These are phyloP conservation scores for Hydrozoanthus gracilis DNA, from an alignment of 92 coral and sea anemone genomes.

Conservation along the genomic window DNA sequence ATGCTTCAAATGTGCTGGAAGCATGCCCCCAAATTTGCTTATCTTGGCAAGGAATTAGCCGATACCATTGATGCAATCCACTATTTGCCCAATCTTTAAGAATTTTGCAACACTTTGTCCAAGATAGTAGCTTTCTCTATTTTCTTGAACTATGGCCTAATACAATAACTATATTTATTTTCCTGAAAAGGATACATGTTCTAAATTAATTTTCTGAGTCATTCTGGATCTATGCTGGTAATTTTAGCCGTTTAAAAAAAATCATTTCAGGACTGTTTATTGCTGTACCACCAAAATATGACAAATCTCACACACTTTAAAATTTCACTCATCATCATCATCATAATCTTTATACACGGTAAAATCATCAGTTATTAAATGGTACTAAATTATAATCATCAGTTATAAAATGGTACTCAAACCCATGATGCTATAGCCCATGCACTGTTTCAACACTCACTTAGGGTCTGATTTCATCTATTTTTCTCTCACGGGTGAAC, in stretches of 20 bases:
- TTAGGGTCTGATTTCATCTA: not conserved
- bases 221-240: constrained; percentile 25
- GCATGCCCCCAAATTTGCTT: no score
- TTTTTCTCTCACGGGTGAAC: constrained; percentile 7
- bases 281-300: not conserved
- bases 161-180: not conserved
- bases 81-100: no score
- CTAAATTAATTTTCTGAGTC: constrained; percentile 4
- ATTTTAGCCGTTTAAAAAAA: not conserved
- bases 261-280: not conserved
- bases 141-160: not conserved
- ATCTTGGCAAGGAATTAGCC: no score
- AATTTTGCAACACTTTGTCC: no score
- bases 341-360: no score
- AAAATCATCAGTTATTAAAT: no score
- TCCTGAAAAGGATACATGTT: not conserved
- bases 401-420: not conserved
- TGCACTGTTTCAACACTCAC: not conserved
- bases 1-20: no score
- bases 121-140: not conserved
- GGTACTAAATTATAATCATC: no score
- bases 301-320: not conserved
- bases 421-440: not conserved
- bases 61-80: no score
- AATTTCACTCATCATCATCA: not conserved